Evolutionary conservation across 2,888 invertebrate genomes (phyloP).

Genomic region (Thera obeliscata): DNA sequence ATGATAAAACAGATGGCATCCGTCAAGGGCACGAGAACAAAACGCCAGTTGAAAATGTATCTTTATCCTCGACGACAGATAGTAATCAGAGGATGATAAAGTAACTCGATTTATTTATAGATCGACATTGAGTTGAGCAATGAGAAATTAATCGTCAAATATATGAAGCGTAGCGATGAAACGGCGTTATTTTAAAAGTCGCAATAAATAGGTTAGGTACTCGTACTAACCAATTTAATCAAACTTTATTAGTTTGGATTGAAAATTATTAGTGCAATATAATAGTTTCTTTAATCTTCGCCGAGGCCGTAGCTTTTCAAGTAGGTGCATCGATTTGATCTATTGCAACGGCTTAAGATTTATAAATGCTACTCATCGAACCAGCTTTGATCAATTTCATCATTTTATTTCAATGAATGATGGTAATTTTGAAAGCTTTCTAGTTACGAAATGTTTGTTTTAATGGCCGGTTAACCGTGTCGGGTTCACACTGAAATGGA

Average conservation of each 20-base stretch:
- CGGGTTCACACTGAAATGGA: constrained; percentile 10
- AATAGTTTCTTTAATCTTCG: background rate
- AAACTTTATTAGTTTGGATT: constrained; percentile 3
- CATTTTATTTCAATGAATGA: constrained; percentile 58
- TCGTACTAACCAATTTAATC: background rate
- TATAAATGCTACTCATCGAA: constrained; percentile 39
- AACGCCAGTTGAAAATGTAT: constrained; percentile 31
- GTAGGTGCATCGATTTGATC: constrained; percentile 15
- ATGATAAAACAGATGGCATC: constrained; percentile 30
- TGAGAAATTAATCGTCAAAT: constrained; percentile 36
- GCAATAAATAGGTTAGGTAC: constrained; percentile 8
- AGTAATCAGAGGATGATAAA: constrained; percentile 28
- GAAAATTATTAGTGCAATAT: constrained; percentile 11
- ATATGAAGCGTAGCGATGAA: constrained; percentile 33
- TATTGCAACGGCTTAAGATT: constrained; percentile 51
- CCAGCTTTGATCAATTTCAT: constrained; percentile 58
- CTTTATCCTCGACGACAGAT: constrained; percentile 30
- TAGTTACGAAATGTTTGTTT: constrained; percentile 48
- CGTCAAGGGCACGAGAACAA: constrained; percentile 27
- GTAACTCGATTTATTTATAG: constrained; percentile 32
- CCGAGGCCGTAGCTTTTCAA: constrained; percentile 2
- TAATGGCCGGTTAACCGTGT: constrained; percentile 38
- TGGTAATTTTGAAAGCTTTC: constrained; percentile 25
- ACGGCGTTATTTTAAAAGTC: constrained; percentile 26
- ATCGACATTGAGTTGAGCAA: constrained; percentile 23